A percentile compares a stretch with the other conserved stretches of the same genome.
phyloP scores from a whole-genome alignment of 1,140 invertebrate genomes.

The Tetranychus urticae region DNA sequence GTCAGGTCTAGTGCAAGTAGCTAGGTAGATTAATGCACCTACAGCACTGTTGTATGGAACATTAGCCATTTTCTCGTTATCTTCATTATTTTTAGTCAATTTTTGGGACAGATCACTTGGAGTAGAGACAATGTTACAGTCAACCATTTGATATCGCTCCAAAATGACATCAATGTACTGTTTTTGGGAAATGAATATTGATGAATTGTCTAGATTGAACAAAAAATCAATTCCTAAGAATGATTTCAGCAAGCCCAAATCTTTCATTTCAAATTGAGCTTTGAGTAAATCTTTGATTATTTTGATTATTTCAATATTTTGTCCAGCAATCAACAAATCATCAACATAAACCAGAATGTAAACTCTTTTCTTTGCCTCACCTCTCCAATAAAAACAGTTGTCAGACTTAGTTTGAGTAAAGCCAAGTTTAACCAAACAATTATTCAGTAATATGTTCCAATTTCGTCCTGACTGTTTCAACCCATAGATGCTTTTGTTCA shows the following conservation, averaged over 20 bases:
- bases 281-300: neutral
- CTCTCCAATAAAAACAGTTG: neutral
- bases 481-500: no score
- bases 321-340: neutral
- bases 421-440: neutral
- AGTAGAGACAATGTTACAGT: slow-evolving; percentile 14
- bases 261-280: slow-evolving; percentile 1
- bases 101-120: slow-evolving; percentile 16
- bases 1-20: slow-evolving; percentile 22
- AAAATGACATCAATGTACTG: slow-evolving; percentile 8
- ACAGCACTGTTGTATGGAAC: slow-evolving; percentile 12
- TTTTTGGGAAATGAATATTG: slow-evolving; percentile 3
- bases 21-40: slow-evolving; percentile 20
- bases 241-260: neutral
- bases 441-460: slow-evolving; percentile 13
- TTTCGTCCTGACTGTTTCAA: slow-evolving; percentile 15
- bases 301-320: neutral
- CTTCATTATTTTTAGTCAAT: neutral
- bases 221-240: slow-evolving; percentile 6
- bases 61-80: neutral
- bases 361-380: neutral
- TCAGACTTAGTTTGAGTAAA: neutral
- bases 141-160: slow-evolving; percentile 15
- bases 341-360: slow-evolving; percentile 8
- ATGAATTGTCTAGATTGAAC: neutral